phyloP scores from a whole-genome alignment of 2,113 vertebrate species.

The Romanogobio albipinnatus region DNA sequence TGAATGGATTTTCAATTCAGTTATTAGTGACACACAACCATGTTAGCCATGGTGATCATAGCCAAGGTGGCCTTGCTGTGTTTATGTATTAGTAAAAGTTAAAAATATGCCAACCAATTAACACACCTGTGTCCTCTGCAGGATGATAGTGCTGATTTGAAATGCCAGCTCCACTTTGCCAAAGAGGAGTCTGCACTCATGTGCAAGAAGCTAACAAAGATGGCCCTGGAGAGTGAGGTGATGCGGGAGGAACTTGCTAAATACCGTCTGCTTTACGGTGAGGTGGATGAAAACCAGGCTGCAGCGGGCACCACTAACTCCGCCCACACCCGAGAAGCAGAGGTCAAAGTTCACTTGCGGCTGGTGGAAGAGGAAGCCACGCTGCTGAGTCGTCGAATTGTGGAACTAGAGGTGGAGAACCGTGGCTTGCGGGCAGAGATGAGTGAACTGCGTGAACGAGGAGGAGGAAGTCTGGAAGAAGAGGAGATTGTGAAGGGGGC shows the following conservation, averaged over 20 bases:
- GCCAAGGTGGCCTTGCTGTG: too few relatives aligned
- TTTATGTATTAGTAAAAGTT: too few relatives aligned
- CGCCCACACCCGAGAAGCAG: slow-evolving; percentile 83
- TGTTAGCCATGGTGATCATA: too few relatives aligned
- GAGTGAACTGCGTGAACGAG: slow-evolving; percentile 84
- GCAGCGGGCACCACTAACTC: slow-evolving; percentile 77
- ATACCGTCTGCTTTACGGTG: slow-evolving; percentile 86
- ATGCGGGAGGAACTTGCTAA: slow-evolving; percentile 91
- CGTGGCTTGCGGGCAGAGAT: slow-evolving; percentile 91
- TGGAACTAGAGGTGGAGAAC: slow-evolving; percentile 97
- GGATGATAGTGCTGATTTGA: slow-evolving; percentile 94
- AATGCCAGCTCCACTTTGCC: slow-evolving; percentile 96
- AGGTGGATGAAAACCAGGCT: slow-evolving; percentile 78
- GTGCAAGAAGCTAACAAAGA: slow-evolving; percentile 97
- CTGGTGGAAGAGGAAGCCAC: slow-evolving; percentile 97
- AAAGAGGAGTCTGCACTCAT: slow-evolving; percentile 96
- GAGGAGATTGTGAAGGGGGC: slow-evolving; percentile 72
- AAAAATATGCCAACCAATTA: background rate
- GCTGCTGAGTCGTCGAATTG: slow-evolving; percentile 91
- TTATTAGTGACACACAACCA: too few relatives aligned
- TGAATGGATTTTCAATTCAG: too few relatives aligned
- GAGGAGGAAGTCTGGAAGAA: slow-evolving; percentile 70
- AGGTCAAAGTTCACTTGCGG: slow-evolving; percentile 91
- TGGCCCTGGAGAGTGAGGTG: slow-evolving; percentile 88
- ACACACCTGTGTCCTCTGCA: slow-evolving; percentile 57